Evolutionary conservation across 2,888 invertebrate genomes (phyloP).

Genomic region (Drosophila mimica): DNA sequence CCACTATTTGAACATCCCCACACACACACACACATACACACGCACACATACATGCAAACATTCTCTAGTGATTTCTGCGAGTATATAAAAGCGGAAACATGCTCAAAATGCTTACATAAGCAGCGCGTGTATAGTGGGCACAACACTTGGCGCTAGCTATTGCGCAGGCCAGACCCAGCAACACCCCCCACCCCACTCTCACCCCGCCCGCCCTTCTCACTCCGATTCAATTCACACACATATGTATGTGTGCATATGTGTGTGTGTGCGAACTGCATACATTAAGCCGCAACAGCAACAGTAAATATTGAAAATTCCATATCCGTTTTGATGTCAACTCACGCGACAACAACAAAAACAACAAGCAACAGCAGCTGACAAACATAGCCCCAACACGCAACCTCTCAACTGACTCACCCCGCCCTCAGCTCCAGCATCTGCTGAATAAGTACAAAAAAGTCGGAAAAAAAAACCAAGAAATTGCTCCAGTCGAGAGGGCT

Average conservation of each 20-base stretch:
- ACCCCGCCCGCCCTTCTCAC: no score
- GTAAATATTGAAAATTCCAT: conserved; percentile 80
- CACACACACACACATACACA: background rate
- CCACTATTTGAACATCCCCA: background rate
- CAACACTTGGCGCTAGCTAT: conserved; percentile 46
- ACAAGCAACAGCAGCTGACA: conserved; percentile 45
- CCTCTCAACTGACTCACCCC: background rate
- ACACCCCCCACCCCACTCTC: background rate
- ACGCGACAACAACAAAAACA: conserved; percentile 35
- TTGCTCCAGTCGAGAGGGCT: background rate
- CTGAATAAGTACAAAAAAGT: conserved; percentile 11
- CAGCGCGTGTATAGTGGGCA: conserved; percentile 41
- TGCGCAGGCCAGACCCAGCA: conserved; percentile 43
- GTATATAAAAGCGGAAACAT: conserved; percentile 78
- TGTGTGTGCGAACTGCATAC: conserved; percentile 58
- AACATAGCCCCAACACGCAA: conserved; percentile 26
- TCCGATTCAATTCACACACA: conserved; percentile 1
- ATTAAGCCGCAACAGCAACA: conserved; percentile 65
- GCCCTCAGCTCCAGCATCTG: background rate
- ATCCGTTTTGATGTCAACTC: conserved; percentile 76
- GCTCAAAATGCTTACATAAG: conserved; percentile 78
- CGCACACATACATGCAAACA: conserved; percentile 4
- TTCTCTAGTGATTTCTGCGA: conserved; percentile 45
- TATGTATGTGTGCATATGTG: background rate
- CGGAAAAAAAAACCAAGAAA: background rate